phyloP scores from a whole-genome alignment of 2,113 vertebrate species.

The Excalfactoria chinensis region DNA sequence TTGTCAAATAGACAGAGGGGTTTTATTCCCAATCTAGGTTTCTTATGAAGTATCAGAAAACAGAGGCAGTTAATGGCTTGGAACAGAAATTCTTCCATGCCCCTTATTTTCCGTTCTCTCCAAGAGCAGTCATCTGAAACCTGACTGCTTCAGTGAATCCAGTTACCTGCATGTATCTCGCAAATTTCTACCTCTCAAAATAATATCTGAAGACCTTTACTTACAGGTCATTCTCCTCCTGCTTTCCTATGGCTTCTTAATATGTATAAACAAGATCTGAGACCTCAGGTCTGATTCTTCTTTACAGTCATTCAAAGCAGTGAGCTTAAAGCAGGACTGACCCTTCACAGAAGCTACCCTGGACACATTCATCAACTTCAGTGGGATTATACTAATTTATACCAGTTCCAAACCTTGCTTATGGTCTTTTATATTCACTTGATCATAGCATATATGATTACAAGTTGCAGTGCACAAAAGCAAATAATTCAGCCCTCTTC shows the following conservation, averaged over 20 bases:
- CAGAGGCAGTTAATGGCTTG: background rate
- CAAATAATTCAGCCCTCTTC: constrained; percentile 21
- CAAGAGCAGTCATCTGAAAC: background rate
- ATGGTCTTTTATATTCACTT: constrained; percentile 29
- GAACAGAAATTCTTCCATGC: background rate
- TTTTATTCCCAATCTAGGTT: background rate
- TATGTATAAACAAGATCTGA: background rate
- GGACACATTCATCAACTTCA: background rate
- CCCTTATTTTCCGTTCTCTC: background rate
- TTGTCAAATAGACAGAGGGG: background rate
- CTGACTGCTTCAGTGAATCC: background rate
- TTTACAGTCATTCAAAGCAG: background rate
- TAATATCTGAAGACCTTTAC: background rate
- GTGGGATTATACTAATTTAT: background rate
- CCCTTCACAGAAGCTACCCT: background rate
- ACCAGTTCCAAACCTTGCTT: background rate
- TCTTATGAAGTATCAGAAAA: background rate
- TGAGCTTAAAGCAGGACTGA: background rate
- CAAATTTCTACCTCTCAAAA: background rate
- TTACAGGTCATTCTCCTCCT: background rate
- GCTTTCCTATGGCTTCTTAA: background rate
- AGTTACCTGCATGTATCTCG: background rate
- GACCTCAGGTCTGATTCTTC: background rate
- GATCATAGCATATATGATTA: background rate
- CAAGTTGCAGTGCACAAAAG: constrained; percentile 22